Evolutionary conservation across 35 echinoderm and acorn worm species (phyloP).

Genomic region (Strongylocentrotus purpuratus): DNA sequence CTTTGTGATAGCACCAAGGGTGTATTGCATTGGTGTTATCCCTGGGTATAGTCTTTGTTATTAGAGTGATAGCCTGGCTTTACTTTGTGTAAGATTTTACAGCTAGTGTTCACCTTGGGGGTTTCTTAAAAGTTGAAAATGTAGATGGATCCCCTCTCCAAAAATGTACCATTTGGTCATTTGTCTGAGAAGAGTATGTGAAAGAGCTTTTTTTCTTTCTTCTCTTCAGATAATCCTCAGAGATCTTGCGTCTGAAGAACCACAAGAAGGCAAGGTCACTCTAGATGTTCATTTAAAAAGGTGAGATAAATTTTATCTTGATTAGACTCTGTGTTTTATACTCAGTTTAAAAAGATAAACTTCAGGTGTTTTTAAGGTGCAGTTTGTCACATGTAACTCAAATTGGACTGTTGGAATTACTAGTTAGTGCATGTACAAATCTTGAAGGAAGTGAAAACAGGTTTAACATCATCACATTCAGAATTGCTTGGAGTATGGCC

Average conservation of each 20-base stretch:
- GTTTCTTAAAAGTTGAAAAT: neutral
- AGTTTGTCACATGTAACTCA: neutral
- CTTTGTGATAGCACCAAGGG: no score
- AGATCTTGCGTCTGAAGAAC: conserved; percentile 49
- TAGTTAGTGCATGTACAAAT: no score
- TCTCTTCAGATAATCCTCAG: conserved; percentile 47
- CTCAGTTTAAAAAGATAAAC: neutral
- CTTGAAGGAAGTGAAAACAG: no score
- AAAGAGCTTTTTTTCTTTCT: neutral
- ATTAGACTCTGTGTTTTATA: neutral
- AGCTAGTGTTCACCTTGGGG: neutral
- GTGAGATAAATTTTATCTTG: neutral
- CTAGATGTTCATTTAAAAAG: conserved; percentile 65
- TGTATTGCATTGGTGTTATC: no score
- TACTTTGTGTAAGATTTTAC: neutral
- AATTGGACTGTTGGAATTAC: no score
- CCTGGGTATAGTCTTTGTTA: no score
- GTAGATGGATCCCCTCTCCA: no score
- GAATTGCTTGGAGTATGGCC: no score
- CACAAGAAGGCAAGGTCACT: conserved; percentile 57
- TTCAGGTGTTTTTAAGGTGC: neutral
- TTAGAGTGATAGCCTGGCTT: no score
- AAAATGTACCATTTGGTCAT: no score
- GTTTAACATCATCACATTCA: no score
- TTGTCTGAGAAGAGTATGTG: neutral